These are phyloP conservation scores for Knipowitschia caucasica DNA, from an alignment of 2,797 vertebrate genomes.

Conservation along the genomic window DNA sequence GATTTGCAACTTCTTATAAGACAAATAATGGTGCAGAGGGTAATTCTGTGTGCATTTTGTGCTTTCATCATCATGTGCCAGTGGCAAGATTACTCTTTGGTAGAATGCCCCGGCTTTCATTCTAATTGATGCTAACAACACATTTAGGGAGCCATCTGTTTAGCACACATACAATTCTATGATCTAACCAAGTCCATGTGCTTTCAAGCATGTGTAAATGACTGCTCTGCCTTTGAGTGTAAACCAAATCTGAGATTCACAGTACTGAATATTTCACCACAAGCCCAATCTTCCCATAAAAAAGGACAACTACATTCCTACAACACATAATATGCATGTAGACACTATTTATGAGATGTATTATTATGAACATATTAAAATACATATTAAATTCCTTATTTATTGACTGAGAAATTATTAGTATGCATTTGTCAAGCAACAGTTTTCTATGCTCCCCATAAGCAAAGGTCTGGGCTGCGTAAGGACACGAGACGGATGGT, in stretches of 20 bases:
- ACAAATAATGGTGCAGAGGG: slow-evolving; percentile 22
- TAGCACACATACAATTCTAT: slow-evolving; percentile 17
- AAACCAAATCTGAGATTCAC: slow-evolving; percentile 6
- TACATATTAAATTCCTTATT: no score
- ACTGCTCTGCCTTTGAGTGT: neutral
- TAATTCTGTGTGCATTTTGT: slow-evolving; percentile 21
- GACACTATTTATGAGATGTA: no score
- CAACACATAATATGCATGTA: no score
- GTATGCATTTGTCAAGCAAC: no score
- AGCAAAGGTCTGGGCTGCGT: slow-evolving; percentile 6
- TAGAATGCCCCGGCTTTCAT: slow-evolving; percentile 28
- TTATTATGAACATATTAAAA: no score
- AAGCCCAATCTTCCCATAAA: no score
- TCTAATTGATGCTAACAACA: slow-evolving; percentile 35
- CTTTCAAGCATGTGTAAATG: slow-evolving; percentile 6
- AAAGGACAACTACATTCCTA: no score
- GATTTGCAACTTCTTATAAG: slow-evolving; percentile 26
- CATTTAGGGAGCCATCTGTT: slow-evolving; percentile 32
- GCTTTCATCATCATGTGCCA: slow-evolving; percentile 16
- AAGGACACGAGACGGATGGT: slow-evolving; percentile 36
- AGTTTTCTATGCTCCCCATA: slow-evolving; percentile 12
- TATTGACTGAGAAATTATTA: no score
- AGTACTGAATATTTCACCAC: slow-evolving; percentile 7
- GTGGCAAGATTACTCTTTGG: slow-evolving; percentile 26
- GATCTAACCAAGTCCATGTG: slow-evolving; percentile 18